Evolutionary conservation across 2,113 vertebrate genomes (phyloP), one percentile per base, ranked within the genome.

Genomic region (Vireo altiloquus): DNA sequence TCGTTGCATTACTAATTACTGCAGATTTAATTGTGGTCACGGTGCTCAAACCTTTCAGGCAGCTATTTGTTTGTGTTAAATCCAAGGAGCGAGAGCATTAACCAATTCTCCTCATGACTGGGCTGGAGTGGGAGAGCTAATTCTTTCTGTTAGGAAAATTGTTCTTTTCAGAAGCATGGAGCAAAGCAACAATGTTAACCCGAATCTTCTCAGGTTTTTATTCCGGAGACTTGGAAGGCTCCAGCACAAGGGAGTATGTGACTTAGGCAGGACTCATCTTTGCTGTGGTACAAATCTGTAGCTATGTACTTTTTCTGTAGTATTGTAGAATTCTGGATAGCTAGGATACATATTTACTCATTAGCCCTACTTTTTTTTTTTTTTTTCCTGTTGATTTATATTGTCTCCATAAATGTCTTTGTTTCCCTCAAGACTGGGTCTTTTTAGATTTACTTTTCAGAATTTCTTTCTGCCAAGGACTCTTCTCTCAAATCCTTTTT

Each of bases 1-100:
- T 85, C 24, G 1, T 80, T 90, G 82, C 82, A 85, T 91, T 91
- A 69, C 59, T 95, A 88, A 94, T 91, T 90, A 78, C 59, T 77
- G 61, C 75, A 93, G 93, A 91, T 97, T 92, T 93, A 92, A 96
- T 95, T 94, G 93, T 60, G 54, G 90, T 87, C 87, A 95, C 0
- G 8, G 70, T 68, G 54, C 47, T 96, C 92, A 86, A 88, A 90
- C 82, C 52, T 93, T 95, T 90, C 44, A 90, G 82, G 82, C 63
- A 90, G 87, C 59, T 86, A 54, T 91, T 95, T 91, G 84, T 86
- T 89, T 91, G 47, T 80, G 59, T 85, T 94, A 95, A 95, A 88
- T 88, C 63, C 56, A 59, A 66, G 28, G 53, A 95, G 25, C 27
- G 66, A 86, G 37, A 93, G 35, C n/a, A 74, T 80, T 90, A 94